Evolutionary conservation across 2,888 invertebrate genomes (phyloP), one percentile per base, ranked within the genome.

Genomic region (Tortrix viridana): DNA sequence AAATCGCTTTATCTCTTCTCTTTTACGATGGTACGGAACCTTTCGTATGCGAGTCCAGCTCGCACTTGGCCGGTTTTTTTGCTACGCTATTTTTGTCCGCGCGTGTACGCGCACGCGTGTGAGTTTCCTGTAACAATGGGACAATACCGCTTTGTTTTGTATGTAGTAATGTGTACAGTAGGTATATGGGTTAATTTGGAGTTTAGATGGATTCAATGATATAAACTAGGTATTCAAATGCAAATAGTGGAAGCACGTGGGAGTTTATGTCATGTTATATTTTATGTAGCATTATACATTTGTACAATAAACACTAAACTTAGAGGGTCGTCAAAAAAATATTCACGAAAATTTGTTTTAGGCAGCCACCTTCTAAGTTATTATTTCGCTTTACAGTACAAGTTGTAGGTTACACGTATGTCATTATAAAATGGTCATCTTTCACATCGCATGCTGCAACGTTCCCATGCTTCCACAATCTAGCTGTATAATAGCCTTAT

Each of bases 91-190:
- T 79, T 78, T 78, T 78, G 76, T 75, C 70, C 69, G 48, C 60
- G 62, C 65, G 70, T 74, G 71, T 71, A 74, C 72, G 73, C 71
- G 74, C 72, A 73, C 67, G 67, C 71, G 73, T 74, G 70, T 69
- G 74, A 70, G 69, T 65, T 46, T 56, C 23, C 53, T 60, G 65
- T 65, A 80, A 85, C 85, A 86, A 86, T 86, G 68, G 74, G 68
- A 86, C 85, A 86, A 86, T 85, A 75, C 69, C 66, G 70, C 81
- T 85, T 86, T 86, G 85, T 84, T 75, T 74, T 71, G 65, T 66
- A 65, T 67, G 65, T 56, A 67, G 62, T 66, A 67, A 58, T 56
- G 67, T 66, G 52, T 62, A 57, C 65, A 52, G 66, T 61, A 48
- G 19, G 49, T 64, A 59, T 59, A 64, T 59, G 54, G 60, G 54